Evolutionary conservation across 2,113 vertebrate genomes (phyloP).

Genomic region (Ophiodon elongatus): DNA sequence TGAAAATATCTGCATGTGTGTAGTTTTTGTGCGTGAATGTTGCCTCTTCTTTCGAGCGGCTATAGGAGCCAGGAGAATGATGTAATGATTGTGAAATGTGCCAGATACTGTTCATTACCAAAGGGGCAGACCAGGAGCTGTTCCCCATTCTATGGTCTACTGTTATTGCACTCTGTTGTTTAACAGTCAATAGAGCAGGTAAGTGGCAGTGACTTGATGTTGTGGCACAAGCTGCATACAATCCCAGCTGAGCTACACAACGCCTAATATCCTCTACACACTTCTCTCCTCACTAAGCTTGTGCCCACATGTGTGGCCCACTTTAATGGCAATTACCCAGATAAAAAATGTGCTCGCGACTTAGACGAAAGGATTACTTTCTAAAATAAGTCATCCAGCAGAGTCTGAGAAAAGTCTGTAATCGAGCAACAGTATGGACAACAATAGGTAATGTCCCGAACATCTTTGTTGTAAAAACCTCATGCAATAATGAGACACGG

Average conservation of each 20-base stretch:
- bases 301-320: not conserved
- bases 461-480: constrained; percentile 32
- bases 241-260: constrained; percentile 36
- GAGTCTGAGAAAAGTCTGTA: constrained; percentile 23
- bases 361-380: constrained; percentile 44
- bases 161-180: constrained; percentile 58
- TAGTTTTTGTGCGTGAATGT: not conserved
- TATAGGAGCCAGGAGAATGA: constrained; percentile 9
- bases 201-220: constrained; percentile 55
- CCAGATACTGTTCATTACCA: constrained; percentile 41
- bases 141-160: constrained; percentile 38
- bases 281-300: not conserved
- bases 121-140: constrained; percentile 27
- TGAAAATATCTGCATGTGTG: not conserved
- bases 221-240: not conserved
- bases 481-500: constrained; percentile 15
- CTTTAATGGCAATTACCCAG: constrained; percentile 31
- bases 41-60: not conserved
- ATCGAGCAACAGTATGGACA: constrained; percentile 17
- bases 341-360: constrained; percentile 29
- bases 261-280: constrained; percentile 12
- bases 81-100: constrained; percentile 50
- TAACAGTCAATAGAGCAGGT: constrained; percentile 68
- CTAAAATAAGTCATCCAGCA: constrained; percentile 18
- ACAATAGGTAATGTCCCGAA: constrained; percentile 5